phyloP scores from a whole-genome alignment of 2,113 vertebrate species.

The Halichoerus grypus region DNA sequence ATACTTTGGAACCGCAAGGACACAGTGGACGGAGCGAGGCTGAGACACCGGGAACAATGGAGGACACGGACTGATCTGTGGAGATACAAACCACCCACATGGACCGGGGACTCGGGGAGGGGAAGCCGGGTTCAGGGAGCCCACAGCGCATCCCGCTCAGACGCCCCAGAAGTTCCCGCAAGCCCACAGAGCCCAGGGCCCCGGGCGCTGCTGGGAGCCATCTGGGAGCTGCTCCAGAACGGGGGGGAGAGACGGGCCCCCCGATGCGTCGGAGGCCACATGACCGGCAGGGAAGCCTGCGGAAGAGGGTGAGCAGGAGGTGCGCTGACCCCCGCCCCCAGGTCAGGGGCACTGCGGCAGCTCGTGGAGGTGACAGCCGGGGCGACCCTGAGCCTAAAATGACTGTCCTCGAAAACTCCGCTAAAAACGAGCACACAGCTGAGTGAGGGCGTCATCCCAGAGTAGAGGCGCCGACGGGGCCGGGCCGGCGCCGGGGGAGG shows the following conservation, averaged over 20 bases:
- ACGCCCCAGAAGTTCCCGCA: neutral
- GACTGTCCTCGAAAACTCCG: neutral
- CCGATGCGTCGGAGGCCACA: too few species aligned
- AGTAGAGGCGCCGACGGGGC: neutral
- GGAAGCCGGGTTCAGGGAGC: neutral
- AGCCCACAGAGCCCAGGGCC: neutral
- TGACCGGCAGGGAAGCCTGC: too few species aligned
- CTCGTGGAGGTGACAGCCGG: accelerated
- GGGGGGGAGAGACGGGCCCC: neutral
- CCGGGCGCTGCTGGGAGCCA: too few species aligned
- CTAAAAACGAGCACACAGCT: neutral
- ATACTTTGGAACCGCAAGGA: accelerated
- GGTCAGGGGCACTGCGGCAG: neutral
- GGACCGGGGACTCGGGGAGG: neutral
- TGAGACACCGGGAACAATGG: accelerated
- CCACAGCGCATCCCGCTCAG: neutral
- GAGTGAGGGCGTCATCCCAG: neutral
- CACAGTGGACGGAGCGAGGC: accelerated
- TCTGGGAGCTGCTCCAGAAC: neutral
- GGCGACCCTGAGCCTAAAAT: neutral
- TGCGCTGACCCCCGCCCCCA: neutral
- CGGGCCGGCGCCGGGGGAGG: too few species aligned
- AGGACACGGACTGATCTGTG: neutral
- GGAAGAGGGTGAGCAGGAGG: neutral
- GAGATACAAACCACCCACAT: too few species aligned